phyloP scores from a whole-genome alignment of 2,888 invertebrate species.

The Euplagia quadripunctaria region DNA sequence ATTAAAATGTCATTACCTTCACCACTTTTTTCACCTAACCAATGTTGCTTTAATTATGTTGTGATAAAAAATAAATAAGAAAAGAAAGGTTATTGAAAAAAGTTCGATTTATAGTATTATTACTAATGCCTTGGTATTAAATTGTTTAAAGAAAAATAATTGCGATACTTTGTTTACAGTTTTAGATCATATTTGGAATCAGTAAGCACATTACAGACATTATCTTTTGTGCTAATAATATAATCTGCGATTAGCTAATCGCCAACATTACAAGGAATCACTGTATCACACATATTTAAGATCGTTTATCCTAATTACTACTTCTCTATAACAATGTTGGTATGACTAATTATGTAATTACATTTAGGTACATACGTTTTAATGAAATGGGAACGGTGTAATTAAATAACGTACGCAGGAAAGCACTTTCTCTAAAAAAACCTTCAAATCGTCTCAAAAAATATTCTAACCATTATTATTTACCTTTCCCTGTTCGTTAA shows the following conservation, averaged over 20 bases:
- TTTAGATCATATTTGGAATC: not conserved
- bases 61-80: conserved; percentile 67
- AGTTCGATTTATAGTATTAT: conserved; percentile 45
- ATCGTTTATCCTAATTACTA: not conserved
- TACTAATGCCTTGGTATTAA: not conserved
- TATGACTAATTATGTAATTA: not conserved
- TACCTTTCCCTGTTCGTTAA: not conserved
- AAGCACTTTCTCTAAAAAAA: not conserved
- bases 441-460: not conserved
- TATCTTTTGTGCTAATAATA: too few species aligned
- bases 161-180: not conserved
- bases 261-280: too few species aligned
- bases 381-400: not conserved
- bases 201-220: not conserved
- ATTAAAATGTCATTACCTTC: conserved; percentile 86
- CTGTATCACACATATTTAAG: not conserved
- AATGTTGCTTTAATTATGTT: conserved; percentile 76
- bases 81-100: conserved; percentile 51
- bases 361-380: not conserved
- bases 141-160: not conserved
- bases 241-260: too few species aligned
- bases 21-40: conserved; percentile 83
- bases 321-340: not conserved
- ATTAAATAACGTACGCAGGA: not conserved
- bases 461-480: not conserved